Evolutionary conservation across 2,113 vertebrate species (phyloP), one percentile per base, ranked within the genome.

Genomic region (Synchiropus splendidus): DNA sequence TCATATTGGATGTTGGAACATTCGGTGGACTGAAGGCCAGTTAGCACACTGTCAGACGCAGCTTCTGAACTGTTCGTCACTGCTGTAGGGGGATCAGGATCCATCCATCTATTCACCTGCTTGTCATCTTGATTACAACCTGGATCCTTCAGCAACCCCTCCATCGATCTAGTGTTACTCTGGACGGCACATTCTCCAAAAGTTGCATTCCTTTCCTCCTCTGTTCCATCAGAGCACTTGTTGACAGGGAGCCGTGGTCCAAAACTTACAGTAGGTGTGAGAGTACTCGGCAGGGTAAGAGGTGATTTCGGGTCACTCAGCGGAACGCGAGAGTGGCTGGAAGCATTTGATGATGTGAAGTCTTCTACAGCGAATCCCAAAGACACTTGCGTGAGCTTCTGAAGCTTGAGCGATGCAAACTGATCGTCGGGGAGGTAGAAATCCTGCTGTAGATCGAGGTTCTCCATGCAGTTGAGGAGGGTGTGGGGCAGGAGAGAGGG

Each of bases 371-470:
- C 61, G 1, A 64, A 44, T 14, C 56, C 60, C 18, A 37, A 3
- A 0, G 45, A 13, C 2, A 64, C 66, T 12, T 59, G 57, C 1
- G 53, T 48, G 1, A 82, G 75, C 45, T 80, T 82, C 38, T 50
- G 62, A 6, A 82, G 62, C 54, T 82, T 79, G 6, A 82, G 51
- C 9, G 62, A 70, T 1, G 72, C 77, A 13, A 78, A 82, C 51
- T 75, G 72, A 12, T 80, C 75, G 5, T 82, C 75, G 1, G 79
- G 79, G 36, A 82, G 72, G 36, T 79, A 68, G 31, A 82, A 82
- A 33, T 82, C 79, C 18, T 55, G 74, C 1, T 39, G 43, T 2
- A 60, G 6, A 18, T 78, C 63, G 5, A 61, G 49, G 34, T 16
- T 45, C 10, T 11, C 15, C 38, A 70, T 45, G 15, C 6, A 16